A percentile compares a stretch with the other conserved stretches of the same genome.
These are phyloP conservation scores for Garrulus glandarius DNA, from an alignment of 2,797 vertebrate species.

Conservation along the genomic window DNA sequence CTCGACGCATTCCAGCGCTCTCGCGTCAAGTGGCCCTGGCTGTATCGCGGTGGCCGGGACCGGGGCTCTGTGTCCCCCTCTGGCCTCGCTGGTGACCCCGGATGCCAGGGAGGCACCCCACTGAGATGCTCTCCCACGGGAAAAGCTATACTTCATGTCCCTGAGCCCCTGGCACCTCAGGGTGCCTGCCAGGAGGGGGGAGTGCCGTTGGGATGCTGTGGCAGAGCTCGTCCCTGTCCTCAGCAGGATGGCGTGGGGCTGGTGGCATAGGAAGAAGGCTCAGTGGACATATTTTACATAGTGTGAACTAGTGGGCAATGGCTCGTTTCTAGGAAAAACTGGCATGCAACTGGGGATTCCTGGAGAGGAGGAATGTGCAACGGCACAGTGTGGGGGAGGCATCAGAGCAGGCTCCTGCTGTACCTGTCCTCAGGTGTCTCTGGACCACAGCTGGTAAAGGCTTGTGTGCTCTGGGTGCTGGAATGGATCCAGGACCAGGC, in stretches of 20 bases:
- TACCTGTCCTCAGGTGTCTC: neutral
- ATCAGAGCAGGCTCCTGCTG: neutral
- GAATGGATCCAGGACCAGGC: neutral
- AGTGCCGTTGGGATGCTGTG: neutral
- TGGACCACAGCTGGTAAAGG: neutral
- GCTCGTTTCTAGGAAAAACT: neutral
- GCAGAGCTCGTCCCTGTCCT: neutral
- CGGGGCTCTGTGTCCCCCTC: neutral
- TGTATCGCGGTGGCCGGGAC: neutral
- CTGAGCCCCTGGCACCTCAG: neutral
- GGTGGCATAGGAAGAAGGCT: neutral
- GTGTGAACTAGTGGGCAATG: neutral
- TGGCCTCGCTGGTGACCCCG: accelerated
- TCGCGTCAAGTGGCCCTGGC: constrained; percentile 57
- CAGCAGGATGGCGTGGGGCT: accelerated
- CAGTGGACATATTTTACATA: accelerated
- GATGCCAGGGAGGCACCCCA: accelerated
- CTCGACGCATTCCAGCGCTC: constrained; percentile 65
- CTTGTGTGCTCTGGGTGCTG: neutral
- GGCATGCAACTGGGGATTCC: neutral
- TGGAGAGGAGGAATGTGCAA: neutral
- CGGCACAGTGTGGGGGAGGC: accelerated
- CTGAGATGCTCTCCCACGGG: neutral
- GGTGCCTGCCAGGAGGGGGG: neutral
- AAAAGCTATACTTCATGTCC: accelerated